phyloP scores from a whole-genome alignment of 2,113 vertebrate genomes.

The Polyodon spathula region DNA sequence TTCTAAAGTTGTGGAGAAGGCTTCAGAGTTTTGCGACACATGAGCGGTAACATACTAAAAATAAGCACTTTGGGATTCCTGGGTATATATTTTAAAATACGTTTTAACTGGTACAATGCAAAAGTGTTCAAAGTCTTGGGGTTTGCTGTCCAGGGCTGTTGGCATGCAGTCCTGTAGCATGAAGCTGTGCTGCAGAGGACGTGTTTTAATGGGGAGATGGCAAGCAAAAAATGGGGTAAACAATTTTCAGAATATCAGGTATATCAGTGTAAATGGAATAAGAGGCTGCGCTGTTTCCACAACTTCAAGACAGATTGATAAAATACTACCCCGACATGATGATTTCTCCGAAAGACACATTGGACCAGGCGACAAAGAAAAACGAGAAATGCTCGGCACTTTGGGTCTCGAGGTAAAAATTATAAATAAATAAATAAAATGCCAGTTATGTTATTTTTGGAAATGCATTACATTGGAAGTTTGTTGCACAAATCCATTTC shows the following conservation, averaged over 20 bases:
- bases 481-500: too few relatives aligned
- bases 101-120: slow-evolving; percentile 58
- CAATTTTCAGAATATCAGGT: slow-evolving; percentile 16
- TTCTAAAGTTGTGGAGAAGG: slow-evolving; percentile 39
- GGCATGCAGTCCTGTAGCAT: slow-evolving; percentile 29
- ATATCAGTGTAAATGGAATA: slow-evolving; percentile 30
- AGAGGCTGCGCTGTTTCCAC: slow-evolving; percentile 33
- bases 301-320: slow-evolving; percentile 72
- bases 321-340: slow-evolving; percentile 80
- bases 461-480: too few relatives aligned
- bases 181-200: slow-evolving; percentile 30
- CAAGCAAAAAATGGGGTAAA: slow-evolving; percentile 9
- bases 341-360: slow-evolving; percentile 85
- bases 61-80: not conserved
- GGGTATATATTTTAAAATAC: not conserved
- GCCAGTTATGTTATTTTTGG: too few relatives aligned
- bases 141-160: slow-evolving; percentile 48
- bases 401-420: slow-evolving; percentile 70
- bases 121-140: slow-evolving; percentile 69
- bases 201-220: slow-evolving; percentile 35
- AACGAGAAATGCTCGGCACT: slow-evolving; percentile 76
- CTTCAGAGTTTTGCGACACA: slow-evolving; percentile 19
- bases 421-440: too few relatives aligned
- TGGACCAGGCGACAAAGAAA: slow-evolving; percentile 84
- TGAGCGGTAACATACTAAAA: slow-evolving; percentile 9